phyloP scores from a whole-genome alignment of 2,113 vertebrate genomes.

The Saguinus midas region DNA sequence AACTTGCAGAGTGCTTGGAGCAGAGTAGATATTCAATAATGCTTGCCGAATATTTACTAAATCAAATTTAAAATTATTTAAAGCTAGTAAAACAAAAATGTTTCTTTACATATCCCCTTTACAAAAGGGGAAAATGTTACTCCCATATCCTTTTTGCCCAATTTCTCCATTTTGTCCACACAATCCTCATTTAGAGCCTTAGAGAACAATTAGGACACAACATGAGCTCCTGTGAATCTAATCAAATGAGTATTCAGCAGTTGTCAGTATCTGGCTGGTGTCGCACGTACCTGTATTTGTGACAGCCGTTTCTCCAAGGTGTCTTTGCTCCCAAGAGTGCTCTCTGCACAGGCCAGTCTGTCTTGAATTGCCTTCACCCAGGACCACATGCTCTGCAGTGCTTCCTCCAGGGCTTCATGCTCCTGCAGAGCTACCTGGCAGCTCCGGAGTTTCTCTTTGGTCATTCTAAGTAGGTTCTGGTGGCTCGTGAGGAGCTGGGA shows the following conservation, averaged over 20 bases:
- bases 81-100: neutral
- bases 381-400: constrained; percentile 90
- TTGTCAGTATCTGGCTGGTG: neutral
- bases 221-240: rapidly evolving
- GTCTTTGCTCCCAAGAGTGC: constrained; percentile 90
- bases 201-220: neutral
- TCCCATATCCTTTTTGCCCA: neutral
- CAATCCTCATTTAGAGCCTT: neutral
- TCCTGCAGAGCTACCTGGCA: constrained; percentile 94
- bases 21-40: neutral
- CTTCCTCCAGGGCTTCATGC: constrained; percentile 92
- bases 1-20: neutral
- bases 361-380: constrained; percentile 93
- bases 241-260: no score
- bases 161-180: neutral
- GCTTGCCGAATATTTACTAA: neutral
- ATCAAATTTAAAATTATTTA: neutral
- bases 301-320: constrained; percentile 88
- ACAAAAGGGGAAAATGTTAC: neutral
- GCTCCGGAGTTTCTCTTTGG: constrained; percentile 87
- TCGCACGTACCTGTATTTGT: constrained; percentile 89
- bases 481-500: constrained; percentile 89
- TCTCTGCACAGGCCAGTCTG: constrained; percentile 87
- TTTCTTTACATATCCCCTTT: neutral
- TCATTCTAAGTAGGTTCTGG: constrained; percentile 88